These are phyloP conservation scores for Gnathonemus echidnorhynchus DNA, from an alignment of 2,113 vertebrate genomes.

Conservation along the genomic window DNA sequence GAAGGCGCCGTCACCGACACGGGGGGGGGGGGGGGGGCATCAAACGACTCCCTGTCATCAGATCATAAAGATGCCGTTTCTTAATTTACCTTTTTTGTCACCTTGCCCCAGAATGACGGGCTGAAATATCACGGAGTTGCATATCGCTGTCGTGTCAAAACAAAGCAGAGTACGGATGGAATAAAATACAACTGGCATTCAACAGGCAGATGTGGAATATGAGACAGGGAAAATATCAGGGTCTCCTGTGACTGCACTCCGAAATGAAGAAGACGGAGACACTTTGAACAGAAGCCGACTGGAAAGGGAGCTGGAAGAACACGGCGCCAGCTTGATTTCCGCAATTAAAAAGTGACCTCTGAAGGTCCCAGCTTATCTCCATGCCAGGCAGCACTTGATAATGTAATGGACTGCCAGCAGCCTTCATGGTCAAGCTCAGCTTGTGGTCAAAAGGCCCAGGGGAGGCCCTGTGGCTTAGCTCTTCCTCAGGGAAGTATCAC, in stretches of 20 bases:
- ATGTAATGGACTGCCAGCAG: neutral
- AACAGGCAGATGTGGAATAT: slow-evolving; percentile 2
- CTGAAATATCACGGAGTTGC: slow-evolving; percentile 29
- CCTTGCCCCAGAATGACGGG: slow-evolving; percentile 39
- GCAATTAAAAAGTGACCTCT: slow-evolving; percentile 1
- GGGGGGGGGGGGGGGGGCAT: slow-evolving; percentile 20
- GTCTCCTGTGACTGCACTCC: neutral
- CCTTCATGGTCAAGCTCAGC: neutral
- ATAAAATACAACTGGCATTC: slow-evolving; percentile 35
- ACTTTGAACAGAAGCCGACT: neutral
- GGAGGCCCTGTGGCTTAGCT: neutral
- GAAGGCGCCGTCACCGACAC: slow-evolving; percentile 10
- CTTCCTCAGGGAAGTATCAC: neutral
- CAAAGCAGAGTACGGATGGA: slow-evolving; percentile 33
- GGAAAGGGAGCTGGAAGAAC: slow-evolving; percentile 14
- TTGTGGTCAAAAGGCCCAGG: neutral
- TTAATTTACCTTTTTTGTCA: slow-evolving; percentile 27
- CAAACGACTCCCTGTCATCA: neutral
- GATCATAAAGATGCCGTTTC: slow-evolving; percentile 17
- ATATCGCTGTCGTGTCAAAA: slow-evolving; percentile 36
- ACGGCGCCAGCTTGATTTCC: neutral
- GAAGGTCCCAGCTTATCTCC: neutral
- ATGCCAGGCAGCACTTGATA: neutral
- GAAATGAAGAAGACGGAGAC: neutral
- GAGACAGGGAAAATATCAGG: neutral